Base-by-base conservation (phyloP, 2,113 vertebrate species). In the Thalassoma bifasciatum region DNA sequence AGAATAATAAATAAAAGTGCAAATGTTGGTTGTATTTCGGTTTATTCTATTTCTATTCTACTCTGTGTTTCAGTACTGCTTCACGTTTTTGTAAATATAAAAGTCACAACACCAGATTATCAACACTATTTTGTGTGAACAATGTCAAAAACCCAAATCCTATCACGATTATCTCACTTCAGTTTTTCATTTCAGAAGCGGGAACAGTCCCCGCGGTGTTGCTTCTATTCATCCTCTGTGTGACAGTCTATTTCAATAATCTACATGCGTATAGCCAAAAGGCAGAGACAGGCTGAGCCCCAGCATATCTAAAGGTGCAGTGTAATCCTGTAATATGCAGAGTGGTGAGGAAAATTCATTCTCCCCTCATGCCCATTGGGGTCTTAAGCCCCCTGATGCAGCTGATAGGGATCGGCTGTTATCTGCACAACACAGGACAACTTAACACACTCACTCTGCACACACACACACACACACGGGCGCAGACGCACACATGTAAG, bases 321-420 rank as follows among this genome's bases (percentile, higher is more conserved):
- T 93, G 93, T 93, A 92, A 93, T 92, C 89, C 92, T 83, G 89
- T 91, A 92, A 94, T 90, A 93, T 93, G 91, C 91, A 93, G 91
- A 93, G 86, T 77, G 67, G 89, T 88, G 88, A 87, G 88, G 89
- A 89, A 87, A 88, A 90, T 85, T 84, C 90, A 86, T 88, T 91
- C 89, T 89, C 78, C 81, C 79, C 86, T 89, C 82, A 86, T 79
- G 61, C 88, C 85, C 88, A 86, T 83, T 58, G 59, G 84, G 86
- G 86, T 89, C 92, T 89, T 91, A 90, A 90, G 89, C 90, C 90
- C 81, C 81, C 76, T 65, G 91, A 93, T 94, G 88, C 71, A 84
- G 87, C 85, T 86, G 93, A 94, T 94, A 93, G 89, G 72, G 87
- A 84, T 83, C 75, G 73, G 7, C 81, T 87, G 90, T 93, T 94